Conservation (phyloP, 2,113 vertebrate species). For the Brachyistius frenatus region DNA sequence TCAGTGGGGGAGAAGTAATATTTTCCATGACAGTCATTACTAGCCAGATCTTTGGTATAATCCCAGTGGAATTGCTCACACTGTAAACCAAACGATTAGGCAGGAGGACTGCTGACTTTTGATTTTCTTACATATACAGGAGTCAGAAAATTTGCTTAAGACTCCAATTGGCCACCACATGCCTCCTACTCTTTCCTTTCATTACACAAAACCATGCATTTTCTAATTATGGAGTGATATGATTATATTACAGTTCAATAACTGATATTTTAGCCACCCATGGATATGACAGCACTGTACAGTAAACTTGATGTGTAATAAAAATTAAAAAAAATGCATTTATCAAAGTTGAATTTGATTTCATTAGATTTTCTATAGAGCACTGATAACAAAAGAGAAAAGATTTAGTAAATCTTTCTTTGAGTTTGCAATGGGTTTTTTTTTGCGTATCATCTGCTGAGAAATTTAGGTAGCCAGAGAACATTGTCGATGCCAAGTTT, state of each 20-base stretch:
- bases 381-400: no score
- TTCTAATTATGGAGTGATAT: slow-evolving; percentile 61
- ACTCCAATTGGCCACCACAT: slow-evolving; percentile 44
- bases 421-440: no score
- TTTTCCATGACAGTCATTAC: slow-evolving; percentile 9
- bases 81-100: slow-evolving; percentile 31
- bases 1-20: no score
- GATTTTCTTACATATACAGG: slow-evolving; percentile 47
- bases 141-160: slow-evolving; percentile 56
- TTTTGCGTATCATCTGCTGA: no score
- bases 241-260: slow-evolving; percentile 69
- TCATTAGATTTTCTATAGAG: no score
- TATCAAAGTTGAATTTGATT: background rate
- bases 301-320: slow-evolving; percentile 9
- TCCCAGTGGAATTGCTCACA: slow-evolving; percentile 10
- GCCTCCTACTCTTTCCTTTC: slow-evolving; percentile 32
- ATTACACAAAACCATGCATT: slow-evolving; percentile 62
- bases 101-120: slow-evolving; percentile 56
- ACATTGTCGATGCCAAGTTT: no score
- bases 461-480: no score
- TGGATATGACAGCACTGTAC: no score
- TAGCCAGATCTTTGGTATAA: background rate
- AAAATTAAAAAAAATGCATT: slow-evolving; percentile 42
- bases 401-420: no score
- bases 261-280: slow-evolving; percentile 49